Conservation (phyloP, 2,797 vertebrate species). For the Antrozous pallidus region DNA sequence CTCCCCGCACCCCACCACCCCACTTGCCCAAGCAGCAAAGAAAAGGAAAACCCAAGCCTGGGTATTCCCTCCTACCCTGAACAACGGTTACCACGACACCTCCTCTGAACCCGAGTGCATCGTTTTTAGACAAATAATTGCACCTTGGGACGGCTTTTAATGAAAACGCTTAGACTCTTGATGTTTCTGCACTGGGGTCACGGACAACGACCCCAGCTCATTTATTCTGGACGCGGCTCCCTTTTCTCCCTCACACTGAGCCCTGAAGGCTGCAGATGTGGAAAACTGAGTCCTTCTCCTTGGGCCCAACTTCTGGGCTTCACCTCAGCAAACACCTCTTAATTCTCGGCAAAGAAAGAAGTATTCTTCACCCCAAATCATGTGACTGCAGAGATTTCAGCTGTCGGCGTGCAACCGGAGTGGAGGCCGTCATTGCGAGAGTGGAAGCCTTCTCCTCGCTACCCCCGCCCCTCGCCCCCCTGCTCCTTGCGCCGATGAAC, state of each 20-base stretch:
- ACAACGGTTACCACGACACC: neutral
- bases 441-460: neutral
- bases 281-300: neutral
- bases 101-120: neutral
- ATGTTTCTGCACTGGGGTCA: neutral
- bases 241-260: neutral
- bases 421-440: neutral
- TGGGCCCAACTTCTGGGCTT: neutral
- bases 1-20: accelerated
- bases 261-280: neutral
- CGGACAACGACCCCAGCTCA: neutral
- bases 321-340: neutral
- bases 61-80: neutral
- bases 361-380: neutral
- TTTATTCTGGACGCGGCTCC: neutral
- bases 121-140: neutral
- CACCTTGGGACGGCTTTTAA: neutral
- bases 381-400: neutral
- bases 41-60: neutral
- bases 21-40: neutral
- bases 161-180: neutral
- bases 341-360: neutral
- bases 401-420: neutral
- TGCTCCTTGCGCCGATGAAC: neutral
- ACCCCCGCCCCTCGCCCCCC: neutral